Evolutionary conservation across 2,797 vertebrate genomes (phyloP).

Genomic region (Moxostoma hubbsi): DNA sequence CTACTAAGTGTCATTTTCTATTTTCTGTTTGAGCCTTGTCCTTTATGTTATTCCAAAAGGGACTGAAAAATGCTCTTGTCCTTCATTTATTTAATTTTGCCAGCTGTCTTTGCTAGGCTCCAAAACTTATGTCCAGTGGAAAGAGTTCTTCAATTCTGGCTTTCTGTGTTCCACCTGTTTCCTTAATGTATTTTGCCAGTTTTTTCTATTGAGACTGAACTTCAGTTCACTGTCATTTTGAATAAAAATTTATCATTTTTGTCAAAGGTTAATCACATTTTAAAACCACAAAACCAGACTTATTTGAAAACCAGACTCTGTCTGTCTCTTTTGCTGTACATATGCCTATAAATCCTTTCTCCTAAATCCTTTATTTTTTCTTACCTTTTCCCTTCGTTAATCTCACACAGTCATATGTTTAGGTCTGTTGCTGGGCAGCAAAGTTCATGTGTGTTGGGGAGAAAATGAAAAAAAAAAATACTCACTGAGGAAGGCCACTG

Average conservation of each 20-base stretch:
- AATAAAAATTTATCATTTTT: neutral
- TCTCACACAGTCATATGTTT: neutral
- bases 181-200: conserved; percentile 12
- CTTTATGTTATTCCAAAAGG: no score
- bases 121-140: conserved; percentile 12
- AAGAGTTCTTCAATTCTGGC: neutral
- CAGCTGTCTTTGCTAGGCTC: conserved; percentile 4
- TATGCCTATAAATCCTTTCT: neutral
- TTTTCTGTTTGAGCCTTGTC: no score
- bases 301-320: conserved; percentile 21
- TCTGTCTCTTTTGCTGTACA: conserved; percentile 16
- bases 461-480: conserved; percentile 64
- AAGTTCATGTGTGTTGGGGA: neutral
- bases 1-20: no score
- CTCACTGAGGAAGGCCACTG: conserved; percentile 28
- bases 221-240: conserved; percentile 21
- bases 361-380: neutral
- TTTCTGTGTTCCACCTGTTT: neutral
- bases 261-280: no score
- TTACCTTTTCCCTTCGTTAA: conserved; percentile 5
- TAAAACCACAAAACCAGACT: conserved; percentile 19
- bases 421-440: neutral
- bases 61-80: conserved; percentile 3
- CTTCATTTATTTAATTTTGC: neutral
- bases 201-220: conserved; percentile 1